These are phyloP conservation scores for Oryzias celebensis DNA, from an alignment of 2,113 vertebrate species.

Conservation along the genomic window DNA sequence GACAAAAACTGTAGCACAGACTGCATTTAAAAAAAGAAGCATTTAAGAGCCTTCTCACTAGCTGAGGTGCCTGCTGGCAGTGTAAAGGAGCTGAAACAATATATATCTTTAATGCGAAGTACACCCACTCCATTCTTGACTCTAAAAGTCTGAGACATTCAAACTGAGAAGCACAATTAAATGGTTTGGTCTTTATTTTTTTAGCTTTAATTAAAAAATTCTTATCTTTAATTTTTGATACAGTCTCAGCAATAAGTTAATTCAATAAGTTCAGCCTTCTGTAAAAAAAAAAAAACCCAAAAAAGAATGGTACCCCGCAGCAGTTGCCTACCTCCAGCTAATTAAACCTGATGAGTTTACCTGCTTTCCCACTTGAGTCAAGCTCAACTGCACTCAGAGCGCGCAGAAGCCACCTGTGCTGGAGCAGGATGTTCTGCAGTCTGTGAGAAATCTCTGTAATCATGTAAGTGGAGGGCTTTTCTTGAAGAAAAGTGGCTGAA, in stretches of 20 bases:
- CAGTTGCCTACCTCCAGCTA: not conserved
- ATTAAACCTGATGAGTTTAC: not conserved
- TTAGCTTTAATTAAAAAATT: too few relatives aligned
- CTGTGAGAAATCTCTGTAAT: constrained; percentile 44
- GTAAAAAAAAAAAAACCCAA: too few relatives aligned
- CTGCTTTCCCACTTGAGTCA: not conserved
- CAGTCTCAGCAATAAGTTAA: too few relatives aligned
- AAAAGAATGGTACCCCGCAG: not conserved
- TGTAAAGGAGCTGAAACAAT: constrained; percentile 22
- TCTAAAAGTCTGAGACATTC: not conserved
- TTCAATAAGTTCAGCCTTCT: too few relatives aligned
- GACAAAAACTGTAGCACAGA: too few relatives aligned
- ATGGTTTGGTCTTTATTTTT: not conserved
- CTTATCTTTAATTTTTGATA: too few relatives aligned
- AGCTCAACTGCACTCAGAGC: constrained; percentile 1
- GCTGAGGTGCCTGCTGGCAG: constrained; percentile 20
- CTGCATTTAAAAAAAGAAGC: constrained; percentile 52
- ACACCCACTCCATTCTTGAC: not conserved
- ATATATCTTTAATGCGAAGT: constrained; percentile 5
- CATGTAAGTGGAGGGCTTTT: constrained; percentile 49
- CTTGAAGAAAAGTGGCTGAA: constrained; percentile 29
- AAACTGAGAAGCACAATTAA: not conserved
- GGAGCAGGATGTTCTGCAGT: constrained; percentile 31
- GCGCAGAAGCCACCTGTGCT: constrained; percentile 28
- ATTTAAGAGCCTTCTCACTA: constrained; percentile 37